phyloP scores from a whole-genome alignment of 2,888 invertebrate genomes.

The Microctonus brassicae region DNA sequence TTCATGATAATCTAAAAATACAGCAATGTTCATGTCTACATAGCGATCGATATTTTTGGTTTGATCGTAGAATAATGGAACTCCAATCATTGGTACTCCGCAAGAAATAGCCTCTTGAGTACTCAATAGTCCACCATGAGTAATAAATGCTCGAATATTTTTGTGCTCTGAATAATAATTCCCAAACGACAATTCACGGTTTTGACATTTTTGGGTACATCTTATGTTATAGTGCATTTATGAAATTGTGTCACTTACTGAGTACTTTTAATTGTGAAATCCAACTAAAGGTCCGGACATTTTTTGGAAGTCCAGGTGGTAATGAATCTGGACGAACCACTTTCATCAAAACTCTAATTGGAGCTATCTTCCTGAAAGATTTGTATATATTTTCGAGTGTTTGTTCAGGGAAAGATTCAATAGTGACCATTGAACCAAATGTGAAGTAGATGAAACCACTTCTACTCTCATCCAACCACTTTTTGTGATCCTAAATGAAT shows the following conservation, averaged over 20 bases:
- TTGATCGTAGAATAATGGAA: constrained; percentile 64
- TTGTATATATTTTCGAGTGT: constrained; percentile 47
- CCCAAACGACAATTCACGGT: too few relatives aligned
- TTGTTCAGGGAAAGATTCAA: constrained; percentile 51
- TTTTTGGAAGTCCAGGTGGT: constrained; percentile 52
- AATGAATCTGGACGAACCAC: constrained; percentile 42
- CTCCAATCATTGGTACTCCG: constrained; percentile 62
- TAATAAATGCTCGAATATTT: constrained; percentile 61
- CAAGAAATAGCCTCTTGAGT: constrained; percentile 61
- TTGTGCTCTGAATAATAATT: constrained; percentile 54
- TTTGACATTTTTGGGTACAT: too few relatives aligned
- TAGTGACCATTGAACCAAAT: constrained; percentile 56
- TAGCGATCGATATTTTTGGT: constrained; percentile 55
- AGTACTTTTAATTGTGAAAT: constrained; percentile 56
- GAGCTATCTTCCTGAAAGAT: constrained; percentile 54
- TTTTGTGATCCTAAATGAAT: neutral
- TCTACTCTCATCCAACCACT: constrained; percentile 49
- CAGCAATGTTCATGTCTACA: constrained; percentile 53
- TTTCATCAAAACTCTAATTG: constrained; percentile 55
- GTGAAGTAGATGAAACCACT: constrained; percentile 58
- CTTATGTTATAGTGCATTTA: neutral
- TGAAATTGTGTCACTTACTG: constrained; percentile 45
- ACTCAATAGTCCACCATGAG: constrained; percentile 64
- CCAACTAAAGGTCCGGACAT: constrained; percentile 52
- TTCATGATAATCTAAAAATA: constrained; percentile 47